Evolutionary conservation across 2,888 invertebrate species (phyloP).

Genomic region (Augiades crinisus): DNA sequence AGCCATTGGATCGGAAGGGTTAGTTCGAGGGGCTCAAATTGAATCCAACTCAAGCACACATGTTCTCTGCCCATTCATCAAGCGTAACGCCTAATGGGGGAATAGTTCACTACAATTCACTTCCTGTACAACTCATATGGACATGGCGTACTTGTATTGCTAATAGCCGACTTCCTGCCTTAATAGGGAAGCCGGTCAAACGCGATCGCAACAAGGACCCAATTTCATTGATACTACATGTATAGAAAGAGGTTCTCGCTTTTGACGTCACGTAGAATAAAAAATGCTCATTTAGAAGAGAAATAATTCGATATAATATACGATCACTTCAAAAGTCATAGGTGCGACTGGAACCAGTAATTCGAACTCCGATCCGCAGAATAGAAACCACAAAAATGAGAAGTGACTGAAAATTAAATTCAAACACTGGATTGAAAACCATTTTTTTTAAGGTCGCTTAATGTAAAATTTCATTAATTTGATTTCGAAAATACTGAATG

Average conservation of each 20-base stretch:
- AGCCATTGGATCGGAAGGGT: slow-evolving; percentile 62
- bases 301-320: too few relatives aligned
- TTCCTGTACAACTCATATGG: slow-evolving; percentile 49
- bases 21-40: slow-evolving; percentile 71
- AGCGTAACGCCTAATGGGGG: slow-evolving; percentile 67
- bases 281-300: too few relatives aligned
- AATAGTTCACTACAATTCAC: slow-evolving; percentile 66
- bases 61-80: slow-evolving; percentile 72
- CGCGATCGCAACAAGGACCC: slow-evolving; percentile 19
- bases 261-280: too few relatives aligned
- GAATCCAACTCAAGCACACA: slow-evolving; percentile 70
- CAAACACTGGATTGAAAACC: too few relatives aligned
- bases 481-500: too few relatives aligned
- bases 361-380: too few relatives aligned
- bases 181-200: slow-evolving; percentile 24
- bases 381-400: too few relatives aligned
- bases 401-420: too few relatives aligned
- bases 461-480: too few relatives aligned
- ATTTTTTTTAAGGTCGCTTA: too few relatives aligned
- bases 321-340: too few relatives aligned
- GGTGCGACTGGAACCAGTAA: too few relatives aligned
- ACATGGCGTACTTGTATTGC: slow-evolving; percentile 36
- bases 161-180: slow-evolving; percentile 35
- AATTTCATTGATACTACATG: slow-evolving; percentile 20
- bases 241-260: not conserved